A percentile compares a stretch with the other conserved stretches of the same genome.
These are phyloP conservation scores for Drosophila malerkotliana DNA, from an alignment of 1,140 invertebrate genomes.

Conservation along the genomic window DNA sequence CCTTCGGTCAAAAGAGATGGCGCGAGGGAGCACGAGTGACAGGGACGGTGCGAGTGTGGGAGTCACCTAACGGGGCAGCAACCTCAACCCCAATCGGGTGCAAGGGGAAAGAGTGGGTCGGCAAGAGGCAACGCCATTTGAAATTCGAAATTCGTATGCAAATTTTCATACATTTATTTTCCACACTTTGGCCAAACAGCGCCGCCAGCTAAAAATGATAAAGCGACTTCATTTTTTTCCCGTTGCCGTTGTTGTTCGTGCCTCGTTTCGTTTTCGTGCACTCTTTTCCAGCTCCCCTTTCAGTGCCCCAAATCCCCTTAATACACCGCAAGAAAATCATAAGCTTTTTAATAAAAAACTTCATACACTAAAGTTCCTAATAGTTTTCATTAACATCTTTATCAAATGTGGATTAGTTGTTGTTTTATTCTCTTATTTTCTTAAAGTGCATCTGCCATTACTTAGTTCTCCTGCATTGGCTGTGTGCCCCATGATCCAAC, in stretches of 20 bases:
- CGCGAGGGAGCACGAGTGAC: constrained; percentile 16
- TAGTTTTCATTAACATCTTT: too few relatives aligned
- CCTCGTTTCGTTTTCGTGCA: constrained; percentile 59
- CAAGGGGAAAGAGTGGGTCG: constrained; percentile 1
- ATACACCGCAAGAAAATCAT: constrained; percentile 5
- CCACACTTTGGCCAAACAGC: constrained; percentile 75
- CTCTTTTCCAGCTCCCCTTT: constrained; percentile 30
- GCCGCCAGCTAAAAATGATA: constrained; percentile 79
- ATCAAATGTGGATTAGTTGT: neutral
- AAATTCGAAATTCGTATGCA: constrained; percentile 78
- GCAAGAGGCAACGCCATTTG: constrained; percentile 58
- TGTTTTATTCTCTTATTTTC: neutral
- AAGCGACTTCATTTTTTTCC: constrained; percentile 76
- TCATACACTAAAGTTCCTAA: too few relatives aligned
- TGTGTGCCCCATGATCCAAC: constrained; percentile 46
- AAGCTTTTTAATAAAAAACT: neutral
- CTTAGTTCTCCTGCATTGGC: constrained; percentile 34
- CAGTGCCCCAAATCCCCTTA: neutral
- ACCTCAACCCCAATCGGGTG: constrained; percentile 20
- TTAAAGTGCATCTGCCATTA: constrained; percentile 21
- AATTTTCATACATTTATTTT: constrained; percentile 80
- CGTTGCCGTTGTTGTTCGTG: constrained; percentile 49
- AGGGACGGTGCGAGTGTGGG: constrained; percentile 32
- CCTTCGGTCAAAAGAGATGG: constrained; percentile 11
- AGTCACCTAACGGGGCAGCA: constrained; percentile 44